Percentiles rank a stretch among this genome's conserved stretches.
Evolutionary conservation across 2,888 invertebrate species (phyloP).

Genomic region (Cheilosia vernalis): DNA sequence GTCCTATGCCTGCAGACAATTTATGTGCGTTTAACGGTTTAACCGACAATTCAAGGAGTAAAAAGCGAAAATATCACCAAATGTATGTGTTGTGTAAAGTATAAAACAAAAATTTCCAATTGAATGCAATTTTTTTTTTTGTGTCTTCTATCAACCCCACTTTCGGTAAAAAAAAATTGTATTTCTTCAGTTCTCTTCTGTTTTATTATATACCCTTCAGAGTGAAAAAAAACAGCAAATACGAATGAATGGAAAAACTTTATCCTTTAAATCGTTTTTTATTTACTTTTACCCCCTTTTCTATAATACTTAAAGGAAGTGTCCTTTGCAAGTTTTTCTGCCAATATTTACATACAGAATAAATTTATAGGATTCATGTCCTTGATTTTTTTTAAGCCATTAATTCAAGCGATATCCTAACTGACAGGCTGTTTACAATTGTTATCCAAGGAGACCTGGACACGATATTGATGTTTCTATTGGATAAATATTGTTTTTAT

Average conservation of each 20-base stretch:
- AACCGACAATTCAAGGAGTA: constrained; percentile 6
- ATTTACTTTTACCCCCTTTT: constrained; percentile 26
- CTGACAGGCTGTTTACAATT: constrained; percentile 22
- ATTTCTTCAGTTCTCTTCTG: not conserved
- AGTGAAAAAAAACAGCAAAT: not conserved
- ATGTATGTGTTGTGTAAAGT: not conserved
- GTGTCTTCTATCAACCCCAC: not conserved
- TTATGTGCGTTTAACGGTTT: constrained; percentile 27
- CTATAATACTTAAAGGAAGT: not conserved
- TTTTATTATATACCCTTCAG: constrained; percentile 5
- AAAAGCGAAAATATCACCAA: not conserved
- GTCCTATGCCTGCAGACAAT: constrained; percentile 33
- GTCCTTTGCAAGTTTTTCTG: constrained; percentile 34
- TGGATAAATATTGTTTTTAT: no score
- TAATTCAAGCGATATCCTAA: constrained; percentile 21
- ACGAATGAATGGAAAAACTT: constrained; percentile 44
- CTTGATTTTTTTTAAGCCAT: constrained; percentile 31
- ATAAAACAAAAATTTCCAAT: not conserved
- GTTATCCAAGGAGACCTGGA: no score
- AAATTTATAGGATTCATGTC: constrained; percentile 39
- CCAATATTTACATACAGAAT: constrained; percentile 46
- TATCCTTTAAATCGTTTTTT: constrained; percentile 38
- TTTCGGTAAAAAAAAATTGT: not conserved
- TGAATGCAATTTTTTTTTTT: not conserved
- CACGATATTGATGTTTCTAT: no score